Percentiles rank a stretch among this genome's conserved stretches.
Evolutionary conservation across 2,113 vertebrate species (phyloP).

Genomic region (Lepidiolamprologus cunningtoni): DNA sequence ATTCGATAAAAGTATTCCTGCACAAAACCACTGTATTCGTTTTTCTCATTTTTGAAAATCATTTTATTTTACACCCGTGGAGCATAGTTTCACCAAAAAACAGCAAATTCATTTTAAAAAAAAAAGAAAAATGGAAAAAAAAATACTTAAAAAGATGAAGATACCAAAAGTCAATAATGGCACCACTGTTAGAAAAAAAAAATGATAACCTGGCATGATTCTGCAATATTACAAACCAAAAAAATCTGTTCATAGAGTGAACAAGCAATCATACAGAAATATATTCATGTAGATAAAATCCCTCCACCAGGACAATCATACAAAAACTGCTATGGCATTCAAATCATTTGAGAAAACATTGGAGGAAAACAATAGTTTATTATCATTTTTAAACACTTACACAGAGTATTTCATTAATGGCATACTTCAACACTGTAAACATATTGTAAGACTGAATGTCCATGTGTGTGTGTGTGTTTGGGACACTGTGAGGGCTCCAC

Average conservation of each 20-base stretch:
- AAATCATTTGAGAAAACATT: conserved; percentile 81
- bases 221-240: conserved; percentile 79
- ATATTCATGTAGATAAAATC: conserved; percentile 86
- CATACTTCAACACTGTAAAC: conserved; percentile 99
- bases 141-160: conserved; percentile 75
- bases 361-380: conserved; percentile 80
- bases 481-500: conserved; percentile 17
- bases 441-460: conserved; percentile 98
- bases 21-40: conserved; percentile 19
- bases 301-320: conserved; percentile 87
- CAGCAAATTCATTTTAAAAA: conserved; percentile 77
- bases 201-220: conserved; percentile 86
- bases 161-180: conserved; percentile 86
- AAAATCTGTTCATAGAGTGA: conserved; percentile 87
- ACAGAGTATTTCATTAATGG: conserved; percentile 94
- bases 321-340: conserved; percentile 83
- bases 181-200: conserved; percentile 73
- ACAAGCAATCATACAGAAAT: conserved; percentile 85
- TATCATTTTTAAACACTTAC: conserved; percentile 91
- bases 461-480: conserved; percentile 53
- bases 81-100: conserved; percentile 86
- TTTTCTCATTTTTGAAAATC: conserved; percentile 23
- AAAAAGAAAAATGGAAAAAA: conserved; percentile 70
- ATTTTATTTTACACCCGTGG: conserved; percentile 84
- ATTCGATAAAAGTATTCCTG: conserved; percentile 38